Percentiles rank a stretch among this genome's conserved stretches.
phyloP scores from a whole-genome alignment of 2,797 vertebrate species.

The Acomys russatus region DNA sequence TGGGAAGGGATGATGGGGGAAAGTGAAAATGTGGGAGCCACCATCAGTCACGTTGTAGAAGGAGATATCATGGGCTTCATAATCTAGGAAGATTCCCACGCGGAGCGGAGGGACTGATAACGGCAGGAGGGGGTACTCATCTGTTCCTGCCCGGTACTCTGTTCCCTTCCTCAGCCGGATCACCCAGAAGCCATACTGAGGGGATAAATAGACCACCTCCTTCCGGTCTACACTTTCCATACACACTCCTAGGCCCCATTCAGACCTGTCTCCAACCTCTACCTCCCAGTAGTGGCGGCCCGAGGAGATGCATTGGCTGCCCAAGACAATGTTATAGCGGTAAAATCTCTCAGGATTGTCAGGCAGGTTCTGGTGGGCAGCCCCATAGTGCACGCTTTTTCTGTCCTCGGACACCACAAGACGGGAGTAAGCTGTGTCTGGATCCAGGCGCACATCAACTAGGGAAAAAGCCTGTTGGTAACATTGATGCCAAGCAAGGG shows the following conservation, averaged over 20 bases:
- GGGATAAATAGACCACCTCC: slow-evolving; percentile 90
- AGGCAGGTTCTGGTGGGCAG: slow-evolving; percentile 61
- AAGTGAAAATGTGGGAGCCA: slow-evolving; percentile 90
- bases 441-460: slow-evolving; percentile 72
- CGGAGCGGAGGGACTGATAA: slow-evolving; percentile 82
- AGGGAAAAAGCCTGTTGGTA: not conserved
- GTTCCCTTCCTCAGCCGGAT: slow-evolving; percentile 89
- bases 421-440: slow-evolving; percentile 65
- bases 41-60: slow-evolving; percentile 91
- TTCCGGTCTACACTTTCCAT: slow-evolving; percentile 88
- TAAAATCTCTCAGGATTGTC: slow-evolving; percentile 70
- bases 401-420: slow-evolving; percentile 70
- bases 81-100: slow-evolving; percentile 92
- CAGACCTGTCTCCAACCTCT: slow-evolving; percentile 74
- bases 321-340: slow-evolving; percentile 70
- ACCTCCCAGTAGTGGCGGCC: slow-evolving; percentile 80
- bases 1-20: slow-evolving; percentile 86
- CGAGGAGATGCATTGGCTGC: slow-evolving; percentile 64
- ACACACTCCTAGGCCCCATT: slow-evolving; percentile 89
- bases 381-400: slow-evolving; percentile 66
- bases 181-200: slow-evolving; percentile 92
- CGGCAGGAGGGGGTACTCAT: slow-evolving; percentile 89
- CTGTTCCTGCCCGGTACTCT: slow-evolving; percentile 90
- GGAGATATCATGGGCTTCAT: slow-evolving; percentile 89
- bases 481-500: not conserved